A percentile compares a stretch with the other conserved stretches of the same genome.
These are phyloP conservation scores for Bombus sibiricus DNA, from an alignment of 1,140 invertebrate species.

Conservation along the genomic window DNA sequence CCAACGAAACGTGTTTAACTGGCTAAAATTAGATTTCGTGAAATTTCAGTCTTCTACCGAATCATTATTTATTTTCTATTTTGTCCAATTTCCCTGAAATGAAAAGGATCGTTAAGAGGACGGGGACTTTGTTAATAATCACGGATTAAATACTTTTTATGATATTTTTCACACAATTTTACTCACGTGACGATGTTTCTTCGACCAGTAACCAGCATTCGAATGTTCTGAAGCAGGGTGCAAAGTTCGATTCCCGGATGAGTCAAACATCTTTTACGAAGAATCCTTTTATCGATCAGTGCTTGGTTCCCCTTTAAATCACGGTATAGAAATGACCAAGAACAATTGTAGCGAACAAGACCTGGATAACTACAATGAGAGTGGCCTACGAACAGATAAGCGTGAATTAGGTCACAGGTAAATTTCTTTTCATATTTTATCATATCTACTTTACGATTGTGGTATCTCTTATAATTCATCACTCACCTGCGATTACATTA, in stretches of 20 bases:
- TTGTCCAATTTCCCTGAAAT: background rate
- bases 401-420: slow-evolving; percentile 86
- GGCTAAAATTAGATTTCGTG: background rate
- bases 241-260: slow-evolving; percentile 61
- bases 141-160: background rate
- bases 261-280: slow-evolving; percentile 56
- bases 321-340: slow-evolving; percentile 70
- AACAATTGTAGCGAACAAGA: slow-evolving; percentile 83
- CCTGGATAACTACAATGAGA: slow-evolving; percentile 85
- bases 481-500: background rate
- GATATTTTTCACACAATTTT: background rate
- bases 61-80: background rate
- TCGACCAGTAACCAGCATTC: slow-evolving; percentile 6
- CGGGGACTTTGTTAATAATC: background rate
- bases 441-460: background rate
- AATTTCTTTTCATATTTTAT: slow-evolving; percentile 34
- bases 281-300: slow-evolving; percentile 53
- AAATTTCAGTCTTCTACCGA: background rate
- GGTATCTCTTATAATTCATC: background rate
- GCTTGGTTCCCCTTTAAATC: slow-evolving; percentile 50
- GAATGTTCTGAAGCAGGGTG: slow-evolving; percentile 52
- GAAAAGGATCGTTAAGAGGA: background rate
- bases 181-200: background rate
- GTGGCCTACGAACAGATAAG: slow-evolving; percentile 82
- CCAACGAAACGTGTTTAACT: background rate